Conservation (phyloP, 2,888 invertebrate genomes). For the Eupsilia transversa region DNA sequence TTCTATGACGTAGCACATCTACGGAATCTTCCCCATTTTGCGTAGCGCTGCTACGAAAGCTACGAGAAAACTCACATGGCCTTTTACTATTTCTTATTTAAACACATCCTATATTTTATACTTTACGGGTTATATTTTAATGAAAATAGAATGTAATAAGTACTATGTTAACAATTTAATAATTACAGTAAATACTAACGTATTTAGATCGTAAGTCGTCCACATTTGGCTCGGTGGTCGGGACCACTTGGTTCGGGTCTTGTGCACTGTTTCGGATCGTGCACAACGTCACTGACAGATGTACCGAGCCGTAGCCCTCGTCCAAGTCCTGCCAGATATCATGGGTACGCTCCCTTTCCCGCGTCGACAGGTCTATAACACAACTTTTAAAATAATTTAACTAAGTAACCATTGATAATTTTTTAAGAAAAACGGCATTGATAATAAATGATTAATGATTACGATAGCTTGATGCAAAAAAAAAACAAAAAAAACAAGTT, state of each 20-base stretch:
- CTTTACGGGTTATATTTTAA: neutral
- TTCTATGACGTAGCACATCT: conserved; percentile 13
- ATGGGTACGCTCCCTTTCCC: conserved; percentile 83
- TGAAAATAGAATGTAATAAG: neutral
- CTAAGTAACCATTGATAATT: conserved; percentile 35
- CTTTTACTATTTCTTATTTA: neutral
- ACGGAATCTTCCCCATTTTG: neutral
- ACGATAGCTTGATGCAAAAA: neutral
- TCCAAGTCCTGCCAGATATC: conserved; percentile 83
- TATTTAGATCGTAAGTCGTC: conserved; percentile 69
- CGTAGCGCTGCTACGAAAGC: conserved; percentile 21
- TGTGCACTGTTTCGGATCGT: conserved; percentile 64
- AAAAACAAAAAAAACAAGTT: conserved; percentile 23
- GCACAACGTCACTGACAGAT: conserved; percentile 83
- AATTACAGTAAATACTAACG: conserved; percentile 68
- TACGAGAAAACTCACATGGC: neutral
- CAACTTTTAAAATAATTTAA: conserved; percentile 74
- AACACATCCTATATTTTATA: neutral
- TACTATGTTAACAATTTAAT: neutral
- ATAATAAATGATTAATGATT: neutral
- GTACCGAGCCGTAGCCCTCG: conserved; percentile 81
- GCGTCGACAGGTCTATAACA: conserved; percentile 78
- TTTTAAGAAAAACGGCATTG: neutral
- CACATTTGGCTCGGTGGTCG: conserved; percentile 34
- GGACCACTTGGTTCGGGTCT: conserved; percentile 6